Base-by-base conservation (phyloP, 2,797 vertebrate genomes). In the Apogon talboti region DNA sequence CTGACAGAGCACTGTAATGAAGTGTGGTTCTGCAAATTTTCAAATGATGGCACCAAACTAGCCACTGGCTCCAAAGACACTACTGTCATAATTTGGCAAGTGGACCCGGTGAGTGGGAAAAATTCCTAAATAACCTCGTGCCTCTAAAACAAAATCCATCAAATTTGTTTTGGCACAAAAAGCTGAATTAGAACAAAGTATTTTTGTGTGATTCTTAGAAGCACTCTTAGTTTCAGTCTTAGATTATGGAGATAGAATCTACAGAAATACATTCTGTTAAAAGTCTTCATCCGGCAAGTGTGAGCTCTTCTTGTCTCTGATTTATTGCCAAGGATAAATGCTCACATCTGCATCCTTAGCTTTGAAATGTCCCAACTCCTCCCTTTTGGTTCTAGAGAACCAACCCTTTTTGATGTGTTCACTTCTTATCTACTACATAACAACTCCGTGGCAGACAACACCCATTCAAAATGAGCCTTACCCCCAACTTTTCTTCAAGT, bases 21-120 rank as follows among this genome's bases (percentile, higher is more conserved):
- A 91, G 98, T 99, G 53, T 99, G 98, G 98, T 99, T 99, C 94
- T 99, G 98, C 93, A 99, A 99, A 84, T 99, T 99, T 92, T 99
- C 98, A 76, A 99, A 99, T 1, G 96, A 99, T 4, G 98, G 98
- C 94, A 99, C 96, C 91, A 99, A 98, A 93, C 92, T 99, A 89
- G 98, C 98, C 85, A 98, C 98, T 33, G 98, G 98, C 91, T 99
- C 98, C 78, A 99, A 99, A 94, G 98, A 99, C 89, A 99, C 98
- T 67, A 99, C 98, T 55, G 98, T 99, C 91, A 98, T 99, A 82
- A 91, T 99, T 90, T 99, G 98, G 98, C 96, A 99, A 91, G 96
- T 99, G 81, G 98, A 99, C 91, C 93, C 94, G 91, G 98, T 99
- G 92, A 94, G 97, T 96, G 76, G 51, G 16, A 35, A 24, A 21